Evolutionary conservation across 1,140 invertebrate species (phyloP).

Genomic region (Ceratina calcarata): DNA sequence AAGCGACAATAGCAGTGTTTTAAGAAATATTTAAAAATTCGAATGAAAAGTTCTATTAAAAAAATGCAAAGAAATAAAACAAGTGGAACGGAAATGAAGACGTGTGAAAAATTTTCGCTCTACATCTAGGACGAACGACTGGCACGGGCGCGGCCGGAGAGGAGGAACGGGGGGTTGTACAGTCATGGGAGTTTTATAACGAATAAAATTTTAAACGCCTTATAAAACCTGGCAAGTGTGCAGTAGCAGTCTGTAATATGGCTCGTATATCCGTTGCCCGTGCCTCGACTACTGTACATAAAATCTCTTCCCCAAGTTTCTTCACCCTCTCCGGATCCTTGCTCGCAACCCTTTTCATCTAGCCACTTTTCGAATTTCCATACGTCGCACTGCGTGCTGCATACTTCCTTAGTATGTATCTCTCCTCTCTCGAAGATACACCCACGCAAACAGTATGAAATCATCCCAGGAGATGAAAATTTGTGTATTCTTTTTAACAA

Average conservation of each 20-base stretch:
- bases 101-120: conserved; percentile 41
- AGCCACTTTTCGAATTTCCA: conserved; percentile 20
- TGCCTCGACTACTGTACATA: conserved; percentile 64
- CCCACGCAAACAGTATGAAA: background rate
- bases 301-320: conserved; percentile 36
- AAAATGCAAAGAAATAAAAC: too few species aligned
- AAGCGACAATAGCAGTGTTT: too few species aligned
- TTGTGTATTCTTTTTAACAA: too few species aligned
- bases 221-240: conserved; percentile 73
- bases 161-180: conserved; percentile 27
- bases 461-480: too few species aligned
- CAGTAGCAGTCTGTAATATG: conserved; percentile 73
- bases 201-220: conserved; percentile 75
- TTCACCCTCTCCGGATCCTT: background rate
- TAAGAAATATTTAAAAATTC: too few species aligned
- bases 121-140: conserved; percentile 22
- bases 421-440: background rate
- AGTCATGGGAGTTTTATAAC: conserved; percentile 68
- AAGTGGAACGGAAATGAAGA: too few species aligned
- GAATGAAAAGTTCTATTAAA: too few species aligned
- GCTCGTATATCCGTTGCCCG: conserved; percentile 69
- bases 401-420: background rate
- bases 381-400: conserved; percentile 1
- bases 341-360: background rate
- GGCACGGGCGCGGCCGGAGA: background rate